phyloP scores from a whole-genome alignment of 2,888 invertebrate species.

The Ormyrus pomaceus region DNA sequence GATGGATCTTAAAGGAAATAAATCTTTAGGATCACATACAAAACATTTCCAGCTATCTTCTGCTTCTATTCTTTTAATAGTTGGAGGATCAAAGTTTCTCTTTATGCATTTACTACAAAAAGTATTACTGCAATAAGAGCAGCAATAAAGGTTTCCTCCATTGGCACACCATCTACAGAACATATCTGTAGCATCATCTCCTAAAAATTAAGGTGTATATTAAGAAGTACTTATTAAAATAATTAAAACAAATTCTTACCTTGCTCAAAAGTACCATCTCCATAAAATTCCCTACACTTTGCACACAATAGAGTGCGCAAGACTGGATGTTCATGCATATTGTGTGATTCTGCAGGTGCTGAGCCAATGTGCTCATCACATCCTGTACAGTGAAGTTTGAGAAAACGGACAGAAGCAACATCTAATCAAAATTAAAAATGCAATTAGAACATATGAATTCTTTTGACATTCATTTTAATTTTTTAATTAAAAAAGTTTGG shows the following conservation, averaged over 20 bases:
- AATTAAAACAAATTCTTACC: conserved; percentile 68
- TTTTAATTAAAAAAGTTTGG: background rate
- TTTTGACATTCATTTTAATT: background rate
- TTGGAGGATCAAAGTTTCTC: conserved; percentile 82
- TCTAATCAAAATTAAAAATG: conserved; percentile 74
- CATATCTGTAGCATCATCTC: conserved; percentile 88
- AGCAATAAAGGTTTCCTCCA: conserved; percentile 87
- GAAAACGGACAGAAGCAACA: conserved; percentile 79
- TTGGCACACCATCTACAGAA: conserved; percentile 92
- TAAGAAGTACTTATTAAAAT: background rate
- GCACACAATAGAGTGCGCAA: conserved; percentile 84
- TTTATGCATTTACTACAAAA: conserved; percentile 84
- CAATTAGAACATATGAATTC: background rate
- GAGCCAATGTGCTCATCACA: conserved; percentile 87
- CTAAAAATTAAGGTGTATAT: conserved; percentile 57
- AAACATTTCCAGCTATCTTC: conserved; percentile 90
- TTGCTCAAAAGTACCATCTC: conserved; percentile 88
- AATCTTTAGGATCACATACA: conserved; percentile 82
- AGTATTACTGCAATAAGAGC: conserved; percentile 80
- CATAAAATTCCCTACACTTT: conserved; percentile 86
- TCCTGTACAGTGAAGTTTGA: conserved; percentile 84
- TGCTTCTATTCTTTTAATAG: conserved; percentile 84
- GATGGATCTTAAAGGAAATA: conserved; percentile 82
- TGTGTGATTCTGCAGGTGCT: conserved; percentile 80
- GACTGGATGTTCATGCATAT: conserved; percentile 85